Evolutionary conservation across 2,113 vertebrate genomes (phyloP).

Genomic region (Xenopus borealis): DNA sequence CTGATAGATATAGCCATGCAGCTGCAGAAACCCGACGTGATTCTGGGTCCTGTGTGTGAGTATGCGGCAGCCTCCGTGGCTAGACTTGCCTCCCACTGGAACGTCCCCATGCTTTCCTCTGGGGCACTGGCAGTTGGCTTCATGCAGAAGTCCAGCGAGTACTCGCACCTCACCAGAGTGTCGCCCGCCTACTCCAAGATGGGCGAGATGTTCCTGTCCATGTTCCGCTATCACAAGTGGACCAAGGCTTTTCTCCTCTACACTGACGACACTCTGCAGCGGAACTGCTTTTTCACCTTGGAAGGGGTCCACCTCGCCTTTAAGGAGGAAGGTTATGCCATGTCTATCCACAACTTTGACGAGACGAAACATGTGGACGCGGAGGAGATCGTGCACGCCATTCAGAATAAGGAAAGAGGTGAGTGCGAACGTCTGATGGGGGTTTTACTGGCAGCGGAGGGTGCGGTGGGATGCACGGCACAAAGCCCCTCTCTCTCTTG

Average conservation of each 20-base stretch:
- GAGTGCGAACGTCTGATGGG: slow-evolving; percentile 44
- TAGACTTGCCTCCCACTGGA: slow-evolving; percentile 88
- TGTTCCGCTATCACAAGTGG: slow-evolving; percentile 87
- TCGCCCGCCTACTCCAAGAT: slow-evolving; percentile 90
- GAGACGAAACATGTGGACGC: slow-evolving; percentile 67
- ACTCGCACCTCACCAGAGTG: slow-evolving; percentile 86
- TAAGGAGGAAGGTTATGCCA: slow-evolving; percentile 65
- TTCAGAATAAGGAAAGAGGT: slow-evolving; percentile 72
- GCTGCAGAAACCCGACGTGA: slow-evolving; percentile 76
- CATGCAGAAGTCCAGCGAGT: slow-evolving; percentile 75
- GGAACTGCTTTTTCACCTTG: slow-evolving; percentile 88
- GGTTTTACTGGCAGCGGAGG: not conserved
- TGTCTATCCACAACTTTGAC: slow-evolving; percentile 64
- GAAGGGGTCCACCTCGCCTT: slow-evolving; percentile 84
- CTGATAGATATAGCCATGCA: slow-evolving; percentile 77
- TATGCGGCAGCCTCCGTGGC: slow-evolving; percentile 89
- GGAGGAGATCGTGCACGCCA: slow-evolving; percentile 74
- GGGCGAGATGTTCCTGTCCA: slow-evolving; percentile 86
- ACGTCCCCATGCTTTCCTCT: slow-evolving; percentile 88
- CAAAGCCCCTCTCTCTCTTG: not conserved
- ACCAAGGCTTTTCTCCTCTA: slow-evolving; percentile 78
- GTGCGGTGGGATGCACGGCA: not conserved
- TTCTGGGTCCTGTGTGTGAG: slow-evolving; percentile 91
- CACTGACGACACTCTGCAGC: slow-evolving; percentile 84
- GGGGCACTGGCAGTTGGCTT: slow-evolving; percentile 89